Evolutionary conservation across 30 jellyfish, hydroid and myxozoan genomes (phyloP), one percentile per base, ranked within the genome.

Genomic region (Sanderia malayensis): DNA sequence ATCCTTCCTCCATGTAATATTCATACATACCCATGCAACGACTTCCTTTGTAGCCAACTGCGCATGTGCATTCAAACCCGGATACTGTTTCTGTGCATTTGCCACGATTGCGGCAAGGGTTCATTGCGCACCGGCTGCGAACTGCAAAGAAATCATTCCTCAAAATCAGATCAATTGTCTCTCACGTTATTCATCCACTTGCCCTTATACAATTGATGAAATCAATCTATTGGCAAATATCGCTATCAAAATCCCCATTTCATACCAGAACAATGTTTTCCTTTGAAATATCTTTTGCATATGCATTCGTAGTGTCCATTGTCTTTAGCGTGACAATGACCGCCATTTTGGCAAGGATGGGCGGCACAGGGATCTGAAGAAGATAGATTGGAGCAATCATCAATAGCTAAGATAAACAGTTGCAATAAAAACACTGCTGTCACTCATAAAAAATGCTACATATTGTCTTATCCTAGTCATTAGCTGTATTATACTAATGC

Each of bases 41-140:
- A 19, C 47, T 49, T 41, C 99, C 99, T 76, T 92, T 92, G 85
- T 53, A 92, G 9, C 99, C 99, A 61, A 85, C 69, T 0, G 88
- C 83, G 66, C 99, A 92, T 0, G 99, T 60, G 80, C 99, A 92
- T 70, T 92, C 94, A 63, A 84, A 92, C 23, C 99, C 99, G 7
- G 85, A 52, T 8, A 65, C 74, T 2, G 95, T 80, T 61, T 92
- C 96, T 18, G 99, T 92, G 52, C 99, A 92, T 49, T 55, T 80
- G 23, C 97, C 95, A 26, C 85, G 87, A 72, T 92, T 95, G 74
- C 58, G 74, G 82, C 99, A 92, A 25, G 99, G 99, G 45, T 78
- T 92, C 13, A 96, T 96, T 53, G 44, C 94, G 46, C 99, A 92
- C 2, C 95, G 99, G 70, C 80, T 92, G 22, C 95, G 90, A 15